Base-by-base conservation (phyloP, 1,140 invertebrate species). In the Penaeus vannamei region DNA sequence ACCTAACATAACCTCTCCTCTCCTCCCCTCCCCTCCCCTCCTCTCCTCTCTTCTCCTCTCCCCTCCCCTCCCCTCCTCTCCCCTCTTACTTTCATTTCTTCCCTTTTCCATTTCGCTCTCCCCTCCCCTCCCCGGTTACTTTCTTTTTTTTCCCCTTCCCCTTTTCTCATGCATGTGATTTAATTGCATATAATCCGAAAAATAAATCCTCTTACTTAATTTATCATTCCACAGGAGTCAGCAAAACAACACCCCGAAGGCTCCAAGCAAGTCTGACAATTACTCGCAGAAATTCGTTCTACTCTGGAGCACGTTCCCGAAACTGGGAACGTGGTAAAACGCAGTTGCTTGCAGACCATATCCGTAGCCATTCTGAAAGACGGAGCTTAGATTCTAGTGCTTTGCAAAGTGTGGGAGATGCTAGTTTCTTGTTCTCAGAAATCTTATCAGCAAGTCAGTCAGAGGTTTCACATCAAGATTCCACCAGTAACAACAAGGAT, bases 311-410 rank as follows among this genome's bases (percentile, higher is more conserved):
- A 26, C 88, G 88, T 12, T 90, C 88, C 42, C 84, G 88, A 23
- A 90, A 90, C 46, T 90, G 88, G 88, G 88, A 90, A 42, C 84
- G 88, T 36, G 88, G 84, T 42, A 85, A 77, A 61, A 90, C 84
- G 17, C 88, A 72, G 64, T 66, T 90, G 26, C 79, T 90, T 36
- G 88, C 88, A 66, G 88, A 90, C 32, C 88, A 69, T 26, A 80
- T 90, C n/a, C 69, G 82, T 7, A 79, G 88, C 36, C 32, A 64
- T 36, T 81, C 76, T 32, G 88, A 85, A 8, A 23, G 64, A 60
- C 60, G 84, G 17, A 64, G 61, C 36, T 82, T 80, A 66, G 84
- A 82, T 59, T 26, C 36, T 10, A 46, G 29, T 46, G 36, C 84
- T 12, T 23, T 61, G 0, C 83, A 84, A 53, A 77, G 19, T 29